Conservation (phyloP, 2,888 invertebrate genomes). For the Papilio protenor region DNA sequence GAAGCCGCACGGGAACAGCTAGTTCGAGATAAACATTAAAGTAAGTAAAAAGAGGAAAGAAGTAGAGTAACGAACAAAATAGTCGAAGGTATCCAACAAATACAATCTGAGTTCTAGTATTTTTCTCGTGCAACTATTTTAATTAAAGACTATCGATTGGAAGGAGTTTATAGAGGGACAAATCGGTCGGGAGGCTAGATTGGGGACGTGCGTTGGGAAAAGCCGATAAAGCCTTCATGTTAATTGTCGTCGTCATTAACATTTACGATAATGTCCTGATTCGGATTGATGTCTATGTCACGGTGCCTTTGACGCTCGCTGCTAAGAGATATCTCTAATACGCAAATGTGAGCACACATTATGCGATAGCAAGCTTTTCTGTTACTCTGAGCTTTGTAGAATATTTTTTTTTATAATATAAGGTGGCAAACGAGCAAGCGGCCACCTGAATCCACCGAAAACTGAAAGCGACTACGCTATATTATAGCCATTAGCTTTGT, state of each 20-base stretch:
- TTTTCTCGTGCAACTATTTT: conserved; percentile 79
- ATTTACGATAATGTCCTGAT: conserved; percentile 78
- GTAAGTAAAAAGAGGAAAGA: background rate
- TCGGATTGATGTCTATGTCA: conserved; percentile 75
- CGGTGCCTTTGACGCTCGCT: conserved; percentile 58
- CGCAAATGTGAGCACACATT: conserved; percentile 47
- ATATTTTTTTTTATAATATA: no score
- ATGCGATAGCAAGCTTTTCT: conserved; percentile 18
- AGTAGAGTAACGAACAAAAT: conserved; percentile 46
- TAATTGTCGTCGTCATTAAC: conserved; percentile 81
- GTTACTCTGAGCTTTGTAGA: conserved; percentile 5
- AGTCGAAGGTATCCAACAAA: conserved; percentile 55
- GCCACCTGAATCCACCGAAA: no score
- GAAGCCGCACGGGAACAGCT: no score
- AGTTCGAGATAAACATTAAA: conserved; percentile 13
- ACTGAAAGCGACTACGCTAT: conserved; percentile 38
- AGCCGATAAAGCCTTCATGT: conserved; percentile 66
- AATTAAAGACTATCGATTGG: conserved; percentile 74
- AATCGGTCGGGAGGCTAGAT: conserved; percentile 70
- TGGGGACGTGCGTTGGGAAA: conserved; percentile 73
- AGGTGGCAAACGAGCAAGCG: no score
- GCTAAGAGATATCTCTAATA: conserved; percentile 63
- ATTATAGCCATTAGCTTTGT: conserved; percentile 39
- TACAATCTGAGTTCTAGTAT: conserved; percentile 63
- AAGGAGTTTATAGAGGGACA: conserved; percentile 76